Percentiles rank a stretch among this genome's conserved stretches.
Evolutionary conservation across 1,140 invertebrate genomes (phyloP).

Genomic region (Drosophila pallidifrons): DNA sequence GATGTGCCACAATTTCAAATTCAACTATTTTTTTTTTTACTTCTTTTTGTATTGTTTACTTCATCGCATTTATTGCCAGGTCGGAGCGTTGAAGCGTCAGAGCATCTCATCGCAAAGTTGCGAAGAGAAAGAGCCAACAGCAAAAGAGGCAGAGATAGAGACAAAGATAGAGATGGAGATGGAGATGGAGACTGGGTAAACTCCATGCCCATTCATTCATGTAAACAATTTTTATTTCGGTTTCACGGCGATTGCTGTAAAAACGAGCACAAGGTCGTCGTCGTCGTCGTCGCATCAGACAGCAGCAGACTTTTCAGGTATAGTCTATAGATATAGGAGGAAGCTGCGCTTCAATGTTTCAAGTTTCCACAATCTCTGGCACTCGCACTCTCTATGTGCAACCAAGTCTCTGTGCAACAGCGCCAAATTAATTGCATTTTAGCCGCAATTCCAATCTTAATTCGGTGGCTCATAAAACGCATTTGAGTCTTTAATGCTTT

Average conservation of each 20-base stretch:
- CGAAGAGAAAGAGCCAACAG: conserved; percentile 1
- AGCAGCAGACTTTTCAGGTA: conserved; percentile 14
- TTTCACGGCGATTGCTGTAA: conserved; percentile 58
- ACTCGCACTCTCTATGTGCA: not conserved
- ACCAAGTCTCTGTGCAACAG: conserved; percentile 17
- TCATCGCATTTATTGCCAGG: conserved; percentile 61
- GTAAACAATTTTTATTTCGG: conserved; percentile 69
- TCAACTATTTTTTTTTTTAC: conserved; percentile 34
- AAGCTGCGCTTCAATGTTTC: conserved; percentile 17
- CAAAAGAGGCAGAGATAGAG: not conserved
- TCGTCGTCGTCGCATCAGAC: conserved; percentile 1
- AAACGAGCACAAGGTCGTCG: conserved; percentile 76
- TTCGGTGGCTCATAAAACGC: conserved; percentile 19
- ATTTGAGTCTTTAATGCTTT: conserved; percentile 11
- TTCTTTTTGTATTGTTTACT: conserved; percentile 60
- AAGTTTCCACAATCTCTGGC: not conserved
- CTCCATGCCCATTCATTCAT: conserved; percentile 50
- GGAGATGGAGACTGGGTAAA: not conserved
- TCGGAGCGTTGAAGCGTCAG: conserved; percentile 18
- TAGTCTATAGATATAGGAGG: conserved; percentile 5
- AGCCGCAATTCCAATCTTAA: conserved; percentile 46
- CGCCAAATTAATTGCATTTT: conserved; percentile 67
- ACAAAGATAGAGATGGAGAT: not conserved
- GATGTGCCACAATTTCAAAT: conserved; percentile 68
- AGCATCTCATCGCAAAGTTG: not conserved